Evolutionary conservation across 2,888 invertebrate species (phyloP), one percentile per base, ranked within the genome.

Genomic region (Lycaena phlaeas): DNA sequence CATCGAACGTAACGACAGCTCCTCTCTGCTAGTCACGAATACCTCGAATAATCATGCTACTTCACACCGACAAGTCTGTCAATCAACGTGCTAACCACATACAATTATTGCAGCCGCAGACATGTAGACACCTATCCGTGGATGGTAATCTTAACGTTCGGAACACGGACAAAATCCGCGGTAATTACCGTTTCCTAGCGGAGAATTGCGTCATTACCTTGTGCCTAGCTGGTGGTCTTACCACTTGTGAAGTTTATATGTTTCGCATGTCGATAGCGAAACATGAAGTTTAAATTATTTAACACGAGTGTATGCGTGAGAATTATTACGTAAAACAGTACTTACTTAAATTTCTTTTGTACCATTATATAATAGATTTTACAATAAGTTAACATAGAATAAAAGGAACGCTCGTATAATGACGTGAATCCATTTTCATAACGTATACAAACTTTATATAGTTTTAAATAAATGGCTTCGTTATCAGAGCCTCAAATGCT

Each of bases 41-140:
- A 38, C 36, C 25, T 22, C 38, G 22, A 31, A 45, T 49, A 50
- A 50, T 52, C 50, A 53, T 49, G 46, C 46, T 47, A 52, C 49
- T 53, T 52, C 48, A 45, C 51, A 46, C 53, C 52, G 53, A 55
- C 54, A 51, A 51, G 48, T 42, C 51, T 46, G 56, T 55, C 56
- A 55, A 48, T 55, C 57, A 56, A 22, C 39, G 45, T 38, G 27
- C 46, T 51, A 50, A 51, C 50, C 46, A 45, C 46, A 49, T 44
- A 51, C 50, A 51, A 55, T 56, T 56, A 56, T 43, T 47, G 40
- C 38, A 42, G 36, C 38, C 42, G 43, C 36, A 38, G 45, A 48
- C 47, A 45, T 50, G 48, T 46, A 41, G 46, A 42, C 45, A 49
- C 46, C 45, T 48, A 50, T 49, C 41, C 48, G 45, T 46, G 46